Base-by-base conservation (phyloP, 2,113 vertebrate species). In the Sclerurus mexicanus region DNA sequence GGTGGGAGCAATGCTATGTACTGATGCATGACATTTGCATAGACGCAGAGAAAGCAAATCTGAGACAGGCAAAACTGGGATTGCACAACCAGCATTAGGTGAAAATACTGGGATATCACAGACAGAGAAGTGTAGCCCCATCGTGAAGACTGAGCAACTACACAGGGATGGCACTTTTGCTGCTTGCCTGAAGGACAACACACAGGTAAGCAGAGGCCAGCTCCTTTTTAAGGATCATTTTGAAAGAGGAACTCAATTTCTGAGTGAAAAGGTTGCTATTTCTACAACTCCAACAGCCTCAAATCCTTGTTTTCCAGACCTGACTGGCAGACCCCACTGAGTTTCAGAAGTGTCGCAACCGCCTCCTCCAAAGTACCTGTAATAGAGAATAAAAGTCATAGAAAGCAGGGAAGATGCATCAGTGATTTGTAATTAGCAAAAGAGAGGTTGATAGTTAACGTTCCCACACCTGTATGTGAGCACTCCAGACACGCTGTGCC, bases 101-200 rank as follows among this genome's bases (percentile, higher is more conserved):
- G 64, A 44, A 63, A 35, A 89, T 0, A 12, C 1, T 12, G 59
- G 71, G 56, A 15, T 27, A 12, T 7, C 8, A 3, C 5, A n/a
- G 89, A 11, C 4, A 20, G 31, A 12, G 23, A 42, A 22, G 11
- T 30, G 40, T 0, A 60, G 63, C 8, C 27, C n/a, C 42, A 11
- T 21, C n/a, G 0, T 0, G 6, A 55, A 55, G 24, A 19, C 13
- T 13, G 12, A 93, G 60, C 50, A 87, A 69, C n/a, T 12, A 28
- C 1, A 0, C 0, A 1, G 2, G 60, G 50, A 6, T 44, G 15
- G 72, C 27, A 14, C 10, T 49, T 59, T 13, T 27, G 27, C 68
- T 80, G 35, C 25, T 71, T 37, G 33, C 2, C 62, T 8, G 30
- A 64, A 83, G 63, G 8, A 15, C 2, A 56, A 19, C 30, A 20